Base-by-base conservation (phyloP, 2,113 vertebrate genomes). In the Malurus elegans region DNA sequence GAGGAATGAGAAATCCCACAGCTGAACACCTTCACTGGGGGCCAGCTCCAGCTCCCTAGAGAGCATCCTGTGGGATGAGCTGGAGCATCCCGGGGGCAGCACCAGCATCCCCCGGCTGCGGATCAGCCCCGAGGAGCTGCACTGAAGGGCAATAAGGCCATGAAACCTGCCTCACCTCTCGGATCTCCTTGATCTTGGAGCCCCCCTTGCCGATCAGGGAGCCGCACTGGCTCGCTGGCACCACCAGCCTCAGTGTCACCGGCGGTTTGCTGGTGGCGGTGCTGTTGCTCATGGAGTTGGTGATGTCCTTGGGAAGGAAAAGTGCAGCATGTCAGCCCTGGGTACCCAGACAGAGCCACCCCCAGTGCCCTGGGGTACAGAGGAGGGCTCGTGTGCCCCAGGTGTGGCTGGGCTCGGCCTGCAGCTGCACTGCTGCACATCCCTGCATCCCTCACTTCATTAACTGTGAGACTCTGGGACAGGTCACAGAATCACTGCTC, bases 271-370 rank as follows among this genome's bases (percentile, higher is more conserved):
- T 99, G 97, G 99, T 99, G 44, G 99, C 99, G 31, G 99, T 99
- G 92, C 99, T 99, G 98, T 99, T 99, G 98, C 99, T 99, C 99
- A 99, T 99, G 72, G 99, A 99, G 96, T 99, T 99, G 96, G 99
- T 98, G 90, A 99, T 99, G 97, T 99, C 99, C 99, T 99, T 87
- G 48, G 83, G 79, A 88, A 73, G 80, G 66, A 83, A 75, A 51
- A 18, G 9, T 0, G 18, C 6, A 64, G 66, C 0, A 9, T 12
- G 6, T 96, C 38, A 93, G 50, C 14, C 51, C 45, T 42, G 15
- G 29, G 38, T 15, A 40, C 25, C 32, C 0, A 1, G 10, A 8
- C 28, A 42, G 51, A 56, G 57, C n/a, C 53, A 51, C 40, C 15
- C 42, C 73, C 45, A 47, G 40, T 25, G 36, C 34, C 34, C 36